Base-by-base conservation (phyloP, 2,888 invertebrate species). In the Digitonthophagus gazella region DNA sequence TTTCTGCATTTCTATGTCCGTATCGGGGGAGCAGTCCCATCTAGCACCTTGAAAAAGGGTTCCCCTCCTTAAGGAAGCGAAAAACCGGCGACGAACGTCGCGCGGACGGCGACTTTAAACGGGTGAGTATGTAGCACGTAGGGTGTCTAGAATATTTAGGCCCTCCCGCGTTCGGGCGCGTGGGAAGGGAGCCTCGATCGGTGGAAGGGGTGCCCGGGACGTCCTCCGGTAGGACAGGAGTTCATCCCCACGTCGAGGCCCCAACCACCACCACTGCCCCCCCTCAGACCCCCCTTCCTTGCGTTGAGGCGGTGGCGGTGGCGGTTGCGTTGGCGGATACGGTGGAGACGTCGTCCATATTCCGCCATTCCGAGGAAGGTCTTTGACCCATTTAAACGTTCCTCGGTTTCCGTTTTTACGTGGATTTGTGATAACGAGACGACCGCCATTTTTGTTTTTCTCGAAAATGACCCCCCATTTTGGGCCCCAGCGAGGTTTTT, bases 231-330 rank as follows among this genome's bases (percentile, higher is more conserved):
- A 81, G 82, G 82, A 82, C 80, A 80, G 80, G 28, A 44, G 81
- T 83, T 83, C 83, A 83, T 83, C 83, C 83, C 83, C 83, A 83
- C 83, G 81, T 82, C 81, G 81, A 80, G 28, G 80, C 80, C 80
- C 76, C 80, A 81, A 80, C 81, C 81, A 81, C 81, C 81, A 80
- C 82, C 79, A 82, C 81, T 81, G 82, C 83, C 82, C 82, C 82
- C 81, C 82, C 82, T 44, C 28, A 44, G 28, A 44, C 28, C 28
- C 28, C 28, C 28, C 28, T 44, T 44, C 28, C 28, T 44, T 44
- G 8, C 28, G 11, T 44, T 44, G 28, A 44, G 28, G 28, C 28
- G 28, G n/a, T n/a, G n/a, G 28, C 28, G 28, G 28, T 44, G 28
- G 80, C 77, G 79, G 28, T 58, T 58, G 58, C 58, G 58, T 18